Evolutionary conservation across 2,113 vertebrate species (phyloP), one percentile per base, ranked within the genome.

Genomic region (Phylloscopus whistleri): DNA sequence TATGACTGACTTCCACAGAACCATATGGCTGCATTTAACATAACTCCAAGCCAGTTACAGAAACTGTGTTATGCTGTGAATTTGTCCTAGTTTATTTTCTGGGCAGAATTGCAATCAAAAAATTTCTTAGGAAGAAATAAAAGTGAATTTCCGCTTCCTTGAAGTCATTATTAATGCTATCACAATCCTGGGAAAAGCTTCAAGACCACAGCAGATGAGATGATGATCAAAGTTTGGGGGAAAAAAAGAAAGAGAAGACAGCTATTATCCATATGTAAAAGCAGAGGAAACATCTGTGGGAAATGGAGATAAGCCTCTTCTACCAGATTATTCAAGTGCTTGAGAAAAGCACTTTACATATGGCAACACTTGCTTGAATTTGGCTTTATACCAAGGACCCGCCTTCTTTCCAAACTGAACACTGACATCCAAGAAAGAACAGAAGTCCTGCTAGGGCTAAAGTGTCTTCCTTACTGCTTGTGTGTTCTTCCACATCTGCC

Each of bases 1-100:
- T 94, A 82, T 26, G 70, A 91, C 58, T 87, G 87, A 92, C 84
- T 94, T 93, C 66, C 89, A 78, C 67, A 91, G 77, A 87, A 82
- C 81, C 94, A 95, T 90, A 96, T 81, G 90, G 84, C 86, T 92
- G 53, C 92, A 77, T 69, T 90, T 94, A 93, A 66, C 30, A 20
- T 46, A 94, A 93, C 93, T 75, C 56, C 62, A 93, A 92, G 88
- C 22, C 31, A 92, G 72, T n/a, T 37, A 63, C 19, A 89, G 85
- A 81, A 95, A 94, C 41, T 35, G 23, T 20, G 41, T 46, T 81
- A 86, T 23, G 53, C 41, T 53, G 76, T 3, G 3, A 86, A 81
- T 89, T 92, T 86, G 44, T 86, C 77, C 92, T 60, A 33, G 60
- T 55, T 96, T 87, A 84, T 90, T 84, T 94, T 82, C 60, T 62